Evolutionary conservation across 2,888 invertebrate species (phyloP).

Genomic region (Polydrusus pterygomalis): DNA sequence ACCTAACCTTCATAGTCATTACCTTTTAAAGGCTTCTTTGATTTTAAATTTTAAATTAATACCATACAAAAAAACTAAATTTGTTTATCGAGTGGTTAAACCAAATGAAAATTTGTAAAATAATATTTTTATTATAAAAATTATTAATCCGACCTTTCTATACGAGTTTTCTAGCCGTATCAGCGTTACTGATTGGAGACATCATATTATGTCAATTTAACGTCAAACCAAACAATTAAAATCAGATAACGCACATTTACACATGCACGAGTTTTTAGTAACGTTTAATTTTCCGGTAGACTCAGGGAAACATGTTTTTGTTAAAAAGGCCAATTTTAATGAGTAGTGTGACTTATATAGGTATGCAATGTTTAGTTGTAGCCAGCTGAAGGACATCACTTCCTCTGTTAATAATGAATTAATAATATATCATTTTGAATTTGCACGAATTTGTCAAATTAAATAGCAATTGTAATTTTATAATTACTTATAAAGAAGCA

Average conservation of each 20-base stretch:
- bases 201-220: too few relatives aligned
- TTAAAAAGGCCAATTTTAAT: conserved; percentile 23
- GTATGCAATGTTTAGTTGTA: conserved; percentile 18
- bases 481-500: not conserved
- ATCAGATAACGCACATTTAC: not conserved
- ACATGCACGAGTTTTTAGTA: conserved; percentile 23
- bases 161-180: too few relatives aligned
- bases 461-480: not conserved
- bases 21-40: too few relatives aligned
- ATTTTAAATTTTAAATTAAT: too few relatives aligned
- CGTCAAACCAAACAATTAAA: not conserved
- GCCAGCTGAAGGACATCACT: conserved; percentile 38
- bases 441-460: conserved; percentile 20
- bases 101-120: too few relatives aligned
- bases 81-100: too few relatives aligned
- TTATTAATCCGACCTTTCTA: too few relatives aligned
- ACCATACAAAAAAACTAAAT: too few relatives aligned
- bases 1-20: too few relatives aligned
- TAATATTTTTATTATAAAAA: too few relatives aligned
- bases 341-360: conserved; percentile 32
- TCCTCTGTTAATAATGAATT: conserved; percentile 38
- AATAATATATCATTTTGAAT: conserved; percentile 17
- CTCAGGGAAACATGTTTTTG: not conserved
- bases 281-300: conserved; percentile 1
- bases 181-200: too few relatives aligned